Percentiles rank a stretch among this genome's conserved stretches.
These are phyloP conservation scores for Cyprinodon brontotheroides DNA, from an alignment of 2,113 vertebrate genomes.

Conservation along the genomic window DNA sequence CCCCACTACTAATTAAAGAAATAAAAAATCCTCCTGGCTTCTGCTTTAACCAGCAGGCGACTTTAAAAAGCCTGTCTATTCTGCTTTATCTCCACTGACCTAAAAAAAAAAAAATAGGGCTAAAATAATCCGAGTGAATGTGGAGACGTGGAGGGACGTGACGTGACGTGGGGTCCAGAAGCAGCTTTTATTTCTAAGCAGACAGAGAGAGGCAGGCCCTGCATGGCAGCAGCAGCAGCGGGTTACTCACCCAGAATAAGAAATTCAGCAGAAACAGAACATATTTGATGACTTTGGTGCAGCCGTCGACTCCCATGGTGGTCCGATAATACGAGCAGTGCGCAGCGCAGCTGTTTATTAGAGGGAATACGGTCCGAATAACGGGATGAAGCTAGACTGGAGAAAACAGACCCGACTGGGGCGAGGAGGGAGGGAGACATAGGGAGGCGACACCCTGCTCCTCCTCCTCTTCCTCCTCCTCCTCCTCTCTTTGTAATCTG, in stretches of 20 bases:
- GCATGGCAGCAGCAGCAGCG: too few species aligned
- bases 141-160: too few species aligned
- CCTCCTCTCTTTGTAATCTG: neutral
- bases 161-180: too few species aligned
- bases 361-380: neutral
- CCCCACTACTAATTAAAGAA: too few species aligned
- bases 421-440: constrained; percentile 32
- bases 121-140: too few species aligned
- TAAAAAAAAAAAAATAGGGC: too few species aligned
- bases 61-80: too few species aligned
- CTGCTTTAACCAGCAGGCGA: too few species aligned
- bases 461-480: constrained; percentile 22
- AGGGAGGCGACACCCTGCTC: constrained; percentile 75
- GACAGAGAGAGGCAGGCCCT: neutral
- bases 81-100: too few species aligned
- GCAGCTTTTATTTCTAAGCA: neutral
- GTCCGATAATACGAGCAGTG: neutral
- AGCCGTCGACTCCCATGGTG: constrained; percentile 93
- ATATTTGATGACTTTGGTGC: constrained; percentile 96
- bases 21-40: too few species aligned
- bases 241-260: constrained; percentile 91
- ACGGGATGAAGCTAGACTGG: neutral
- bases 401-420: neutral
- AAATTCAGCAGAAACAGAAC: constrained; percentile 96
- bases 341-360: neutral